phyloP scores from a whole-genome alignment of 2,113 vertebrate genomes.

The Dromas ardeola region DNA sequence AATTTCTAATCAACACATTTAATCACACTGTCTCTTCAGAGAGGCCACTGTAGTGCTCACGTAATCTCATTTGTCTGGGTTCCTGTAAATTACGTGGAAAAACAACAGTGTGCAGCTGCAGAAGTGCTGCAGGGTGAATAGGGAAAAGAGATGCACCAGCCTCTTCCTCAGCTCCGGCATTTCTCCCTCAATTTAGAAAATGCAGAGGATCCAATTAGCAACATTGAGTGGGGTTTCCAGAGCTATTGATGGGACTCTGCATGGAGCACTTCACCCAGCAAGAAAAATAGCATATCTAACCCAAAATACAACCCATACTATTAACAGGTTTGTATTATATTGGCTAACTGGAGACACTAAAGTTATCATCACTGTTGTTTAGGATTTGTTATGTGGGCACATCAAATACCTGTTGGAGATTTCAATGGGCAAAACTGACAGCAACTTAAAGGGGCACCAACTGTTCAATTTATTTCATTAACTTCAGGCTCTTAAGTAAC shows the following conservation, averaged over 20 bases:
- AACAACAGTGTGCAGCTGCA: slow-evolving; percentile 27
- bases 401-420: not conserved
- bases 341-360: not conserved
- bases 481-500: slow-evolving; percentile 40
- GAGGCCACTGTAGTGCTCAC: not conserved
- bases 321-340: not conserved
- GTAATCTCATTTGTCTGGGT: slow-evolving; percentile 24
- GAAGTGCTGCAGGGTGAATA: not conserved
- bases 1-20: slow-evolving; percentile 55
- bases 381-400: not conserved
- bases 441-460: not conserved
- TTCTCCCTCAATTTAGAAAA: slow-evolving; percentile 24
- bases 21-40: slow-evolving; percentile 46
- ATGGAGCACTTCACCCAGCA: not conserved
- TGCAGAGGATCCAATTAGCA: not conserved
- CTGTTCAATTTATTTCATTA: slow-evolving; percentile 42
- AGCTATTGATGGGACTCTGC: not conserved
- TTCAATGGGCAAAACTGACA: not conserved
- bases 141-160: not conserved
- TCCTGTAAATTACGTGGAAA: slow-evolving; percentile 50
- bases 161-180: not conserved
- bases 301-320: not conserved
- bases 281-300: not conserved
- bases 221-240: not conserved
- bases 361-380: not conserved